Evolutionary conservation across 2,888 invertebrate genomes (phyloP).

Genomic region (Pegoplata infirma): DNA sequence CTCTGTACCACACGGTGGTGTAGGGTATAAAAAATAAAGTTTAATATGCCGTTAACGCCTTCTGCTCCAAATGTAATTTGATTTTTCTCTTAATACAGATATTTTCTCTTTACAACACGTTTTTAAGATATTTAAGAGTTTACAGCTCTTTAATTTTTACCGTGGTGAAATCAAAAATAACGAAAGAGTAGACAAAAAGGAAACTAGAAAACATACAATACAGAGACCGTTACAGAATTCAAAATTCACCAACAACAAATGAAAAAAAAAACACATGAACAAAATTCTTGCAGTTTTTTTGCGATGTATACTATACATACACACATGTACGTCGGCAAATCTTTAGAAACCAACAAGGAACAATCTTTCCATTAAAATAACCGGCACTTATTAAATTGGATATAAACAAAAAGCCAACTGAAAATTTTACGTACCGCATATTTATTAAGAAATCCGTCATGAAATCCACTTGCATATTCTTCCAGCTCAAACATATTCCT

Average conservation of each 20-base stretch:
- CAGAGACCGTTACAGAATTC: conserved; percentile 58
- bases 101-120: background rate
- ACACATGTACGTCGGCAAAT: conserved; percentile 12
- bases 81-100: too few species aligned
- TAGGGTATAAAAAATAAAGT: too few species aligned
- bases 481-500: conserved; percentile 83
- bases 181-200: conserved; percentile 10
- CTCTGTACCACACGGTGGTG: too few species aligned
- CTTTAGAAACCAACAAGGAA: conserved; percentile 8
- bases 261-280: conserved; percentile 38
- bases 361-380: conserved; percentile 46
- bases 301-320: conserved; percentile 1
- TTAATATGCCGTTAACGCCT: too few species aligned
- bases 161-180: conserved; percentile 36
- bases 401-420: conserved; percentile 25
- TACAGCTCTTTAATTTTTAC: too few species aligned
- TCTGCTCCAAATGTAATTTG: too few species aligned
- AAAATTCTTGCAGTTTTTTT: conserved; percentile 43
- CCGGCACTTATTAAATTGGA: conserved; percentile 29
- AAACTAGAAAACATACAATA: conserved; percentile 22
- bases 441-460: conserved; percentile 83
- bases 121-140: background rate
- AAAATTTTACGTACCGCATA: conserved; percentile 82
- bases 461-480: conserved; percentile 84
- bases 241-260: conserved; percentile 37